Conservation (phyloP, 2,797 vertebrate genomes). For the Ctenopoma multispine region DNA sequence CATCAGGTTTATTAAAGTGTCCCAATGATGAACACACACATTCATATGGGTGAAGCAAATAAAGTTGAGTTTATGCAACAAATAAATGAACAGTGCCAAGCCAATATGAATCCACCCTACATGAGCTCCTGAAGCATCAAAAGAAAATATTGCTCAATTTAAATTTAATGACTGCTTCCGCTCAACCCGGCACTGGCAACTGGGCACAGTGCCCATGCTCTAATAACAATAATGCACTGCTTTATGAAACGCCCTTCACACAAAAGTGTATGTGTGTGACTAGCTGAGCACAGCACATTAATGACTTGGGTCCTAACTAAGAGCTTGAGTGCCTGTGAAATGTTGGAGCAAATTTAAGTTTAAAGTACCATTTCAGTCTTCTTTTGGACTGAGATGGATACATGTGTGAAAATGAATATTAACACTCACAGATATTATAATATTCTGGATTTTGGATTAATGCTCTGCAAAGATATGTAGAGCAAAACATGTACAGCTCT, state of each 20-base stretch:
- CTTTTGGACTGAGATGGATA: constrained; percentile 32
- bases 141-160: constrained; percentile 86
- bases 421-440: constrained; percentile 1
- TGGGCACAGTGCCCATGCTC: constrained; percentile 72
- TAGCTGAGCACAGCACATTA: constrained; percentile 53
- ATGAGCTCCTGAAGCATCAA: constrained; percentile 72
- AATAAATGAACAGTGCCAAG: constrained; percentile 76
- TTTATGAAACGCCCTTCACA: constrained; percentile 80
- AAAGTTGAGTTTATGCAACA: constrained; percentile 77
- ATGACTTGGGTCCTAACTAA: constrained; percentile 56
- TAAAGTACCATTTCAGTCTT: constrained; percentile 43
- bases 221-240: constrained; percentile 85
- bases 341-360: constrained; percentile 47
- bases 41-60: constrained; percentile 68
- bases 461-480: not conserved
- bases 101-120: constrained; percentile 73
- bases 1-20: constrained; percentile 69
- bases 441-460: not conserved
- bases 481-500: too few species aligned
- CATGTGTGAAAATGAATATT: constrained; percentile 8
- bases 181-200: constrained; percentile 69
- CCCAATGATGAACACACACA: constrained; percentile 54
- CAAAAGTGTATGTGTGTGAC: constrained; percentile 43
- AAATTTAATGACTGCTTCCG: constrained; percentile 84
- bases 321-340: constrained; percentile 63